Percentiles rank a stretch among this genome's conserved stretches.
Conservation (phyloP, 2,888 invertebrate genomes). For the Dicranocentrus wangi region DNA sequence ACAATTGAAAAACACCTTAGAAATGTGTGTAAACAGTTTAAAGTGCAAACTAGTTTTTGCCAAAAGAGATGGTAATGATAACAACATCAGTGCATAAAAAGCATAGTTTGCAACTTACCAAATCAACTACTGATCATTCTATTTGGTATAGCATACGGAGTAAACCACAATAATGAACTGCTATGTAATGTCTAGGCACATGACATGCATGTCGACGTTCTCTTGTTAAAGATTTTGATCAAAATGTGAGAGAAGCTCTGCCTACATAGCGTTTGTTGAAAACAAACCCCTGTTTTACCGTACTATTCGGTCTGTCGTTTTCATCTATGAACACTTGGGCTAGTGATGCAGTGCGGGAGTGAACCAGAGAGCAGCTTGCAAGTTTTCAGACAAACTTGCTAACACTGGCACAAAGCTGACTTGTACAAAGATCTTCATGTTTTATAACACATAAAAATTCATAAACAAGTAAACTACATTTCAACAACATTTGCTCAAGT, state of each 20-base stretch:
- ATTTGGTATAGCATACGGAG: no score
- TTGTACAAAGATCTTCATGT: constrained; percentile 21
- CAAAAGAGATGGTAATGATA: no score
- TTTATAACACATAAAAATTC: neutral
- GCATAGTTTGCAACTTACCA: no score
- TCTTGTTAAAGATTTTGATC: neutral
- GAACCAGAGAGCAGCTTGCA: neutral
- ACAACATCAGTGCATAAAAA: no score
- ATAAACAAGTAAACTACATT: constrained; percentile 5
- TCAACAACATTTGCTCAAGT: neutral
- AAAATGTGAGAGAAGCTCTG: neutral
- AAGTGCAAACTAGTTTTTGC: no score
- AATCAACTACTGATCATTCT: no score
- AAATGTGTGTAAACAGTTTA: no score
- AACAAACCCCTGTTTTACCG: constrained; percentile 37
- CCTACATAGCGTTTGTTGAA: neutral
- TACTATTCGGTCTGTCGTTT: constrained; percentile 1
- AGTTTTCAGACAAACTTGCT: constrained; percentile 24
- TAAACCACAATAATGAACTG: neutral
- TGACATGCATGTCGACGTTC: neutral
- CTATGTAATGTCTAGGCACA: constrained; percentile 13
- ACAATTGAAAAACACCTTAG: no score
- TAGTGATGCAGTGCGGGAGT: constrained; percentile 15
- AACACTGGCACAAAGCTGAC: constrained; percentile 29
- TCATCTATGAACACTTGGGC: neutral